phyloP scores from a whole-genome alignment of 2,797 vertebrate species.

The Danio jaintianensis region DNA sequence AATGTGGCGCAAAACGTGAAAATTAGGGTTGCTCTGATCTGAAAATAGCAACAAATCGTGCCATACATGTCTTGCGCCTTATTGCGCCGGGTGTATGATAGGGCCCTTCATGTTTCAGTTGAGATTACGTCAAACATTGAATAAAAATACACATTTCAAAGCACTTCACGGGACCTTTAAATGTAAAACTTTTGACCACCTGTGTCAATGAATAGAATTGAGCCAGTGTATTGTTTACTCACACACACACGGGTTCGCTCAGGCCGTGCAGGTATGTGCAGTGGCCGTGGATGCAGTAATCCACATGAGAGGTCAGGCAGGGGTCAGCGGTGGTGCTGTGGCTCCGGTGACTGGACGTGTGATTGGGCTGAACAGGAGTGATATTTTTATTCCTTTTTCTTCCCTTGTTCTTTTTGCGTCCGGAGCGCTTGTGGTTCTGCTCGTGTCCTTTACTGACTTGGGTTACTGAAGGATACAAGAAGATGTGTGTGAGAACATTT shows the following conservation, averaged over 20 bases:
- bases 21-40: no score
- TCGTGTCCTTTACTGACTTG: slow-evolving; percentile 35
- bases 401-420: slow-evolving; percentile 53
- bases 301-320: slow-evolving; percentile 76
- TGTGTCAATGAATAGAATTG: no score
- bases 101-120: no score
- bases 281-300: slow-evolving; percentile 80
- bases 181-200: no score
- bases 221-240: slow-evolving; percentile 60
- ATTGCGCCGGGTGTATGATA: no score
- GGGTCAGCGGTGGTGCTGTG: slow-evolving; percentile 66
- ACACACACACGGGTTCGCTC: slow-evolving; percentile 79
- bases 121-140: no score
- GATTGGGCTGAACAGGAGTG: slow-evolving; percentile 53
- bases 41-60: no score
- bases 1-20: no score
- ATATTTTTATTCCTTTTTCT: slow-evolving; percentile 63
- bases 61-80: no score
- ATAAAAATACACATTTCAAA: no score
- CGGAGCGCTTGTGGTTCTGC: slow-evolving; percentile 19
- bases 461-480: slow-evolving; percentile 63
- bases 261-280: slow-evolving; percentile 79
- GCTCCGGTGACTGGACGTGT: slow-evolving; percentile 60
- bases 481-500: slow-evolving; percentile 22
- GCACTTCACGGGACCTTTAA: no score